Conservation (phyloP, 2,113 vertebrate genomes). For the Cryptomyrus ogoouensis region DNA sequence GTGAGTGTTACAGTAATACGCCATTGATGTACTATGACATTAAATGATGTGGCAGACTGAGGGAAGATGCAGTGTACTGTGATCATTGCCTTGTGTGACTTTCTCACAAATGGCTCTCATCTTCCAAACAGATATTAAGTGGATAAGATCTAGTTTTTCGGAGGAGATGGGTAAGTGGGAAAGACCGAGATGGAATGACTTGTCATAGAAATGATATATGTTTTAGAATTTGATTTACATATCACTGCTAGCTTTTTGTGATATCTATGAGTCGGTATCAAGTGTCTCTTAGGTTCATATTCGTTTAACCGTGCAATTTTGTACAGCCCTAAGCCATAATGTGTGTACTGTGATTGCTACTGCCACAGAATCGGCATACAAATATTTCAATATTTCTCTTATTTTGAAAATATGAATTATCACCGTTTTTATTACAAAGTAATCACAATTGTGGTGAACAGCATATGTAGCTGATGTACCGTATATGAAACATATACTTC, state of each 20-base stretch:
- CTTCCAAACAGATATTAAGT: neutral
- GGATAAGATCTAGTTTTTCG: neutral
- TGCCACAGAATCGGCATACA: neutral
- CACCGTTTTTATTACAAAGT: neutral
- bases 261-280: neutral
- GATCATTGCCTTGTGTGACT: neutral
- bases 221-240: neutral
- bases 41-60: neutral
- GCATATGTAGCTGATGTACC: neutral
- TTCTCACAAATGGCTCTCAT: neutral
- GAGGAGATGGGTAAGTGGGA: neutral
- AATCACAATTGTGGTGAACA: neutral
- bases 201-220: neutral
- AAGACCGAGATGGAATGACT: neutral
- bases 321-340: neutral
- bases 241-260: neutral
- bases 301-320: neutral
- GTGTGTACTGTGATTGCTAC: neutral
- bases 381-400: neutral
- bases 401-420: neutral
- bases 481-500: neutral
- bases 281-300: neutral
- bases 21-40: neutral
- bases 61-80: neutral
- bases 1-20: neutral